Evolutionary conservation across 2,797 vertebrate species (phyloP), one percentile per base, ranked within the genome.

Genomic region (Melanotaenia trifasciata): DNA sequence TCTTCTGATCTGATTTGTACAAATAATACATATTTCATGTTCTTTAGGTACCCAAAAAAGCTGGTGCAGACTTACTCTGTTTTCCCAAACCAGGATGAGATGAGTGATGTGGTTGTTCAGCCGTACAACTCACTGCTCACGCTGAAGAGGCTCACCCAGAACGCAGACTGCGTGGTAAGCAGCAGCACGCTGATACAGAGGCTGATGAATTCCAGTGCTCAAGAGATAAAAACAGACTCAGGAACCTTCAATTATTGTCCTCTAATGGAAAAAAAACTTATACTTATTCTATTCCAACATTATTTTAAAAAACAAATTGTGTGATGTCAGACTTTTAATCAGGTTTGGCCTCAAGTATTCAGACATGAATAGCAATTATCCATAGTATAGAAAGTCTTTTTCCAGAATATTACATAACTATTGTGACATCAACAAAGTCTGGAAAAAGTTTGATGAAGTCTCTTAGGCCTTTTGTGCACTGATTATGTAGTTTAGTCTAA

Each of bases 31-130:
- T 24, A 4, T 59, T 57, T 57, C 70, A 26, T 79, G 14, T 53
- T 74, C 57, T 72, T 38, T 74, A 98, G 97, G 90, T 99, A 98
- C 85, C 97, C 97, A 30, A 99, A 99, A 94, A 99, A 99, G 87
- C 87, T 99, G 91, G 96, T 98, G 75, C 97, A 99, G 94, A 99
- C 97, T 0, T 98, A 98, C 80, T 99, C 97, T 0, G 98, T 99
- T 67, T 99, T 99, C 89, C 98, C 98, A 11, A 98, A 98, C 93
- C 97, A 98, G 92, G 97, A 99, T 2, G 98, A 99, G 92, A 99
- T 99, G 98, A 99, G 98, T 0, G 98, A 99, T 0, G 97, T 99
- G 58, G 98, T 99, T 0, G 97, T 99, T 28, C 98, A 99, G 90
- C 98, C 97, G 0, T 99, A 98, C 91, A 99, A 99, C 94, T 99